Conservation (phyloP, 2,888 invertebrate species). For the Pheosia tremula region DNA sequence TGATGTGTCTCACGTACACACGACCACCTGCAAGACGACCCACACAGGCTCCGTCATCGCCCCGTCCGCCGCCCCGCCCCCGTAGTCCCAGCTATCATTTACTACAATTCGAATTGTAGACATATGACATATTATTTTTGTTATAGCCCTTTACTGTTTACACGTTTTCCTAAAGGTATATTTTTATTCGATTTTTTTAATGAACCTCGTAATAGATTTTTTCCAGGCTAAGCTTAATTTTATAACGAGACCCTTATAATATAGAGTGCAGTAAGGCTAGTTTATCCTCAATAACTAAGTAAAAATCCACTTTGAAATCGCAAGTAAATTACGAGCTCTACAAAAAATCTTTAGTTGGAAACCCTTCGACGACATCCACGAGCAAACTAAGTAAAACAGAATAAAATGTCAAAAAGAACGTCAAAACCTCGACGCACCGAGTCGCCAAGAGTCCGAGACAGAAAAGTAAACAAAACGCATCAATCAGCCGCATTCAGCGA, state of each 20-base stretch:
- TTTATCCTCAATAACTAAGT: too few species aligned
- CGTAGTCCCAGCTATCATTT: conserved; percentile 36
- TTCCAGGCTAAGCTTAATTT: too few species aligned
- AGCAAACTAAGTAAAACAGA: conserved; percentile 40
- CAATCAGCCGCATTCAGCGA: conserved; percentile 49
- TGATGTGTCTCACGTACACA: conserved; percentile 34
- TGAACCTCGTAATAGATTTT: too few species aligned
- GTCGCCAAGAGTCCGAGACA: conserved; percentile 38
- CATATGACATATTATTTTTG: too few species aligned
- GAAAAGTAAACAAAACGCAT: conserved; percentile 67
- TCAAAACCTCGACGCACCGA: conserved; percentile 42
- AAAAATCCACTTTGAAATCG: too few species aligned
- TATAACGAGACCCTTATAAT: too few species aligned
- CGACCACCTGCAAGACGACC: conserved; percentile 37
- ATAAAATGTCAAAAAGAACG: conserved; percentile 33
- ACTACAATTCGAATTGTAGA: conserved; percentile 24
- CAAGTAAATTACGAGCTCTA: not conserved
- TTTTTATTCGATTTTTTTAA: too few species aligned
- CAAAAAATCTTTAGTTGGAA: conserved; percentile 25
- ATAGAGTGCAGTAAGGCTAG: too few species aligned
- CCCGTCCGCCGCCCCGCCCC: not conserved
- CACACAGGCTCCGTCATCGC: conserved; percentile 22
- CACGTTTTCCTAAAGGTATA: too few species aligned
- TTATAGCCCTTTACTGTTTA: too few species aligned
- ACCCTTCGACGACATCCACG: conserved; percentile 31